phyloP scores from a whole-genome alignment of 2,797 vertebrate genomes.

The Hapalemur alaotrensis region DNA sequence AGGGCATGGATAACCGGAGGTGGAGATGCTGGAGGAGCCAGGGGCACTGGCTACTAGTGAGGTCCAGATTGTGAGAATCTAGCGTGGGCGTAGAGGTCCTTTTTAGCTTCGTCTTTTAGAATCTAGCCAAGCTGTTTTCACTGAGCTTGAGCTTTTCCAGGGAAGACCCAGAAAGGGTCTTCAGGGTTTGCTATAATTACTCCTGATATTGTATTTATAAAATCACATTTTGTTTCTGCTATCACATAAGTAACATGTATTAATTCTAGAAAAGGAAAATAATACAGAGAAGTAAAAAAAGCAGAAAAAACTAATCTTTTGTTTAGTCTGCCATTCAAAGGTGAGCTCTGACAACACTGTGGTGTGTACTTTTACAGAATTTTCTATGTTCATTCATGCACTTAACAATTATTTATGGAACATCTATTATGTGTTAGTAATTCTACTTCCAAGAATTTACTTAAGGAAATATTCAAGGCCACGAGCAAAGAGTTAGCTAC shows the following conservation, averaged over 20 bases:
- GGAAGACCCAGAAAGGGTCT: not conserved
- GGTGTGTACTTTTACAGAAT: not conserved
- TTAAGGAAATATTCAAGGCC: not conserved
- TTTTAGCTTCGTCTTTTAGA: not conserved
- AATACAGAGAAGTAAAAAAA: not conserved
- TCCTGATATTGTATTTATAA: not conserved
- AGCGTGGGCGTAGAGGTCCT: not conserved
- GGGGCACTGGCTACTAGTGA: not conserved
- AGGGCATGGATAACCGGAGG: not conserved
- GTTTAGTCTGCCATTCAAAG: not conserved
- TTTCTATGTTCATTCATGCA: not conserved
- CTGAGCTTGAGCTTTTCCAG: not conserved
- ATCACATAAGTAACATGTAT: not conserved
- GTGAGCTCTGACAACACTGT: not conserved
- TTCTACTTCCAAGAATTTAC: not conserved
- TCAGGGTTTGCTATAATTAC: not conserved
- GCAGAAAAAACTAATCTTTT: not conserved
- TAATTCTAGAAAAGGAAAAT: not conserved
- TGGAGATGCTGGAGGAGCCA: not conserved
- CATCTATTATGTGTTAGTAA: not conserved
- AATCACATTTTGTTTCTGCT: not conserved
- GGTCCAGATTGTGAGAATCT: not conserved
- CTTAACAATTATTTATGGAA: not conserved
- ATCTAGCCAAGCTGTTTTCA: not conserved
- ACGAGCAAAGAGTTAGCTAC: not conserved